Conservation (phyloP, 2,888 invertebrate genomes). For the Tromatobia lineatoria region DNA sequence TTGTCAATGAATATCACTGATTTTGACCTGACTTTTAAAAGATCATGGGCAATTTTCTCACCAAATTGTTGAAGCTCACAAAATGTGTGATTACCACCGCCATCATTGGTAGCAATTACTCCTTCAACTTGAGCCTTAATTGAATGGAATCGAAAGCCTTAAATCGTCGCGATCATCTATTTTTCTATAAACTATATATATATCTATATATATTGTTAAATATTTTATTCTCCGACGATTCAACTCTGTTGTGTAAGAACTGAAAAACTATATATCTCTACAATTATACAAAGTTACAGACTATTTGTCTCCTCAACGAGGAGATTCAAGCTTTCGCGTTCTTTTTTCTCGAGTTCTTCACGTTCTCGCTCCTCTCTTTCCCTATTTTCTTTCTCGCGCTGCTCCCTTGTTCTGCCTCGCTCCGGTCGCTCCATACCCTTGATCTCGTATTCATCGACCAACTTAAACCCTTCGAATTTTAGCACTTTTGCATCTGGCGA, state of each 20-base stretch:
- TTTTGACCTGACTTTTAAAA: too few relatives aligned
- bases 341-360: not conserved
- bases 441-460: conserved; percentile 61
- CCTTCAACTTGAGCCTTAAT: not conserved
- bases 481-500: conserved; percentile 88
- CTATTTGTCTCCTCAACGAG: conserved; percentile 47
- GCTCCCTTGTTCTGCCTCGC: not conserved
- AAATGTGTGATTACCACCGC: not conserved
- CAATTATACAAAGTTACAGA: conserved; percentile 30
- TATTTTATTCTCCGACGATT: conserved; percentile 61
- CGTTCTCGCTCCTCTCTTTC: not conserved
- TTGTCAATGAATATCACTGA: too few relatives aligned
- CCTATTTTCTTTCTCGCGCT: not conserved
- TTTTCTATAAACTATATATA: conserved; percentile 27
- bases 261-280: conserved; percentile 28
- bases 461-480: conserved; percentile 86
- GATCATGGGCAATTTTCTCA: too few relatives aligned
- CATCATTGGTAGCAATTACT: not conserved
- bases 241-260: conserved; percentile 53
- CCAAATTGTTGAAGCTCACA: not conserved
- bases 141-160: not conserved
- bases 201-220: conserved; percentile 41
- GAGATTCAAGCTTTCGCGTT: conserved; percentile 26
- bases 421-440: conserved; percentile 57
- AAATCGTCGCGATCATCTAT: conserved; percentile 29